Base-by-base conservation (phyloP, 2,797 vertebrate species). In the Morelia viridis region DNA sequence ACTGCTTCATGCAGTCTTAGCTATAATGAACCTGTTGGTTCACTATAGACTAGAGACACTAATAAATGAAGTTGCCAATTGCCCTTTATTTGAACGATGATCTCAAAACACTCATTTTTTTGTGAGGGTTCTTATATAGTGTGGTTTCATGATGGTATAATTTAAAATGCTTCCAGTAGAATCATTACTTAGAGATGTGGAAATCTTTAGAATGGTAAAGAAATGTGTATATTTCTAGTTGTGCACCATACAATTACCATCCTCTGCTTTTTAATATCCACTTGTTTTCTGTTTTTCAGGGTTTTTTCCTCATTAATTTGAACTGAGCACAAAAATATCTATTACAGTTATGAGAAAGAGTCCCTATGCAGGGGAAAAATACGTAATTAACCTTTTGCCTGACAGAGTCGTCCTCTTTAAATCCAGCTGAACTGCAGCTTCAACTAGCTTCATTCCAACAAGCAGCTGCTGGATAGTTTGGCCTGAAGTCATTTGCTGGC, bases 381-480 rank as follows among this genome's bases (percentile, higher is more conserved):
- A n/a, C n/a, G 13, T 71, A 71, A 76, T 76, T 41, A 41, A 80
- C 35, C 71, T 80, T 19, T 80, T 46, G 71, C 35, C 35, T 80
- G 71, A 80, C 8, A 41, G 19, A 41, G 3, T 41, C 3, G 0
- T 17, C 3, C 35, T 76, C 19, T 76, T 76, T 19, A 76, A 76
- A 76, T 80, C 3, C 71, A 80, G 35, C 35, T 80, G 35, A 80
- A 46, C 19, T 88, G 0, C 65, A 5, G 13, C 11, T 93, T 84
- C 86, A 0, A 53, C 76, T 93, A 62, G 90, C 92, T 88, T 88
- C 61, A 5, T 31, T 90, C 87, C 85, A 41, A 68, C 46, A 71
- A 87, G 41, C 53, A 46, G 26, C 35, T 26, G 91, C 9, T 10
- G 22, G 94, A 92, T 35, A 80, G 50, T 6, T 64, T 92, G 4